phyloP scores from a whole-genome alignment of 2,888 invertebrate species.

The Neoitamus cyanurus region DNA sequence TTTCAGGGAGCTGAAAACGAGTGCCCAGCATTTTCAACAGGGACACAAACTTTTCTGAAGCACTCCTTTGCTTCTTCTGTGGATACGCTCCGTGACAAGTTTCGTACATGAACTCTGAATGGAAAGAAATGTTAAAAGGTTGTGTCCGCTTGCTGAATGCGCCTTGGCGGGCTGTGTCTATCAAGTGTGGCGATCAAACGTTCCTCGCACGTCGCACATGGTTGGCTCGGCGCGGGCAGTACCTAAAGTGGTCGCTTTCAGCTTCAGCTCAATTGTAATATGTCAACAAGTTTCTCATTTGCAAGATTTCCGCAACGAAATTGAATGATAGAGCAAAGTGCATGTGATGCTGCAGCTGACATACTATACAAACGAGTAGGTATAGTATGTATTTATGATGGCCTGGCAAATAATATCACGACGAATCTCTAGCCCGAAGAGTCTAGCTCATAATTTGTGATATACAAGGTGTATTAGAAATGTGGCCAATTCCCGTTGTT shows the following conservation, averaged over 20 bases:
- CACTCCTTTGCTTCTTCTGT: neutral
- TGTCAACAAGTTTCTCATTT: neutral
- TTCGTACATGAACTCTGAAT: neutral
- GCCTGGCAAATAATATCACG: too few relatives aligned
- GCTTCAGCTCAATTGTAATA: neutral
- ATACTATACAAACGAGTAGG: too few relatives aligned
- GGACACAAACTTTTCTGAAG: neutral
- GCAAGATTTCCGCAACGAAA: neutral
- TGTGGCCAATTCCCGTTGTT: too few relatives aligned
- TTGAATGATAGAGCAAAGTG: neutral
- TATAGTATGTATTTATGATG: too few relatives aligned
- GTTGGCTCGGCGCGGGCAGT: neutral
- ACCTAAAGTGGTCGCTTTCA: neutral
- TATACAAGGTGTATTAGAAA: too few relatives aligned
- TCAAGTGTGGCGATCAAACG: neutral
- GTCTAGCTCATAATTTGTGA: too few relatives aligned
- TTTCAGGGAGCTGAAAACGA: neutral
- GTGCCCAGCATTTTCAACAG: neutral
- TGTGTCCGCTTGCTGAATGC: neutral
- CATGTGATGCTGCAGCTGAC: neutral
- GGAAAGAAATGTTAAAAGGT: constrained; percentile 13
- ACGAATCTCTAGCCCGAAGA: too few relatives aligned
- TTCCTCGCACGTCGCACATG: neutral
- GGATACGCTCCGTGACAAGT: neutral
- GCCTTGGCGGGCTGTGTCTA: neutral